Percentiles rank a stretch among this genome's conserved stretches.
These are phyloP conservation scores for Tachypleus tridentatus DNA, from an alignment of 1,140 invertebrate genomes.

Conservation along the genomic window DNA sequence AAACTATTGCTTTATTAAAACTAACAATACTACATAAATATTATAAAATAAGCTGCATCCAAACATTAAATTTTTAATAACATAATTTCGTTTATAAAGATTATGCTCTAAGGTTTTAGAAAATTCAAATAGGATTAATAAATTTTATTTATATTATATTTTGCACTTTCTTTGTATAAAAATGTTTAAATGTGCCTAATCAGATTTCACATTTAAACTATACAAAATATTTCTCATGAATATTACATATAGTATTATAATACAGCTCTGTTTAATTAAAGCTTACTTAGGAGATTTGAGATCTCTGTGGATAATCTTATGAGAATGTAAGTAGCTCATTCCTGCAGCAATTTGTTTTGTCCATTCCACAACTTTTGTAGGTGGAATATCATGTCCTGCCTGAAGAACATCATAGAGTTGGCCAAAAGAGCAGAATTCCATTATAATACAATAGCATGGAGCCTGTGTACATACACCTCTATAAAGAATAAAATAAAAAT, in stretches of 20 bases:
- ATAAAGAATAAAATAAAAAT: conserved; percentile 28
- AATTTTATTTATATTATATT: background rate
- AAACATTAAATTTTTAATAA: too few relatives aligned
- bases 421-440: conserved; percentile 96
- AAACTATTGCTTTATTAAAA: too few relatives aligned
- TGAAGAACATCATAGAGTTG: conserved; percentile 81
- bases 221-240: too few relatives aligned
- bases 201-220: too few relatives aligned
- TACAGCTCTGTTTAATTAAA: background rate
- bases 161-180: too few relatives aligned
- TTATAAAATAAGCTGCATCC: too few relatives aligned
- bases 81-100: too few relatives aligned
- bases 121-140: background rate
- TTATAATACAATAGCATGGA: conserved; percentile 91
- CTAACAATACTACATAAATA: too few relatives aligned
- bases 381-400: conserved; percentile 64
- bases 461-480: conserved; percentile 84
- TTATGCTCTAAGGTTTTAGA: too few relatives aligned
- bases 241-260: too few relatives aligned
- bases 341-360: conserved; percentile 89
- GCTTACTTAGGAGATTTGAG: conserved; percentile 42
- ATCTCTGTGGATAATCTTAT: conserved; percentile 96
- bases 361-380: conserved; percentile 74
- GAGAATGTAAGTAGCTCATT: conserved; percentile 89
- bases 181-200: too few relatives aligned